Evolutionary conservation across 1,140 invertebrate species (phyloP).

Genomic region (Campodea augens): DNA sequence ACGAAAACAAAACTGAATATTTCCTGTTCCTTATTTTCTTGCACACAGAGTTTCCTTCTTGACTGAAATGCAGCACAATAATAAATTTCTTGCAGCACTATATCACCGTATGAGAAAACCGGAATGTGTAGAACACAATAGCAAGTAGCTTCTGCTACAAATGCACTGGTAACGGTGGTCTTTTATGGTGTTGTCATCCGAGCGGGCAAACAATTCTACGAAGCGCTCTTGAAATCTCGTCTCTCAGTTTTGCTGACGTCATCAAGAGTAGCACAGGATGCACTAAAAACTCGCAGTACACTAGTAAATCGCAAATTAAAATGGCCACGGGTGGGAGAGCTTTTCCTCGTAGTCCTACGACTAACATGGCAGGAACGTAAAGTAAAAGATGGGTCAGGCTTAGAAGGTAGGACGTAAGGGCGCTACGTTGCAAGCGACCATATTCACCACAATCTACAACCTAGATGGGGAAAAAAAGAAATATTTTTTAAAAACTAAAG

Average conservation of each 20-base stretch:
- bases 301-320: constrained; percentile 18
- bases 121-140: too few relatives aligned
- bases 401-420: constrained; percentile 17
- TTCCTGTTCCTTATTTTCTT: too few relatives aligned
- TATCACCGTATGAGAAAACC: too few relatives aligned
- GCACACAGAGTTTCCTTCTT: too few relatives aligned
- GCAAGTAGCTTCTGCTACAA: too few relatives aligned
- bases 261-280: constrained; percentile 19
- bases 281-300: constrained; percentile 21
- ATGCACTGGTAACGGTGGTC: too few relatives aligned
- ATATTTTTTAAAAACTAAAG: too few relatives aligned
- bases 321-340: constrained; percentile 17
- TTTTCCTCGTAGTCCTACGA: constrained; percentile 13
- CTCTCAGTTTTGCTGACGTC: constrained; percentile 15
- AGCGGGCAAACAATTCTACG: neutral
- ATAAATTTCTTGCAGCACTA: too few relatives aligned
- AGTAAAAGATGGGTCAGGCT: constrained; percentile 19
- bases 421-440: constrained; percentile 13
- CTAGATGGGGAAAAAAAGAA: neutral
- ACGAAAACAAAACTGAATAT: too few relatives aligned
- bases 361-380: constrained; percentile 16
- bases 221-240: constrained; percentile 14
- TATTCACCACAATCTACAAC: neutral
- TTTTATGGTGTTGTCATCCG: neutral
- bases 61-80: too few relatives aligned